These are phyloP conservation scores for Epizoanthus rinbou DNA, from an alignment of 92 coral and sea anemone species.

Conservation along the genomic window DNA sequence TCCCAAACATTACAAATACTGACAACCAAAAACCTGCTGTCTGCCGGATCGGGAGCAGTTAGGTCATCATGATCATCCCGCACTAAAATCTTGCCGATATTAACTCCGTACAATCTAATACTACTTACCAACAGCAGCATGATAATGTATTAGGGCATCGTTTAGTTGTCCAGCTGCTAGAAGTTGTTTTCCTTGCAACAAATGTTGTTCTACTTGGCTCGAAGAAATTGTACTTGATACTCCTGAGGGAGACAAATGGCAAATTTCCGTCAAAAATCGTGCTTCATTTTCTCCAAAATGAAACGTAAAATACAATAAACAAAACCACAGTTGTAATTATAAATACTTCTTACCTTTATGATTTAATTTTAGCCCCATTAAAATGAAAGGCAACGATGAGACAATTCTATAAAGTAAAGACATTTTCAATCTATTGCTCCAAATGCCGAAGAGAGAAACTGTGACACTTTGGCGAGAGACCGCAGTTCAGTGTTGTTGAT, in stretches of 20 bases:
- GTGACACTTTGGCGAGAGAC: conserved; percentile 41
- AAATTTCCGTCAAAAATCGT: not conserved
- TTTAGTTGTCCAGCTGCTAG: conserved; percentile 90
- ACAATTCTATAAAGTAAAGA: conserved; percentile 72
- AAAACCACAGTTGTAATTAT: not conserved
- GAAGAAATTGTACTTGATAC: conserved; percentile 76
- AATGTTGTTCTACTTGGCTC: conserved; percentile 82
- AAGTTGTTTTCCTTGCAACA: conserved; percentile 85
- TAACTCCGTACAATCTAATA: not conserved
- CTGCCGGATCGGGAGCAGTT: not conserved
- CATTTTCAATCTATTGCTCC: conserved; percentile 52
- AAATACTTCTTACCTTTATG: conserved; percentile 61
- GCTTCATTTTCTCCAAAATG: not conserved
- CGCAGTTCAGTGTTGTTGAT: conserved; percentile 72
- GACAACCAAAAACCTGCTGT: conserved; percentile 20
- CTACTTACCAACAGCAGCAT: conserved; percentile 96
- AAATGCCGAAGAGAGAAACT: conserved; percentile 16
- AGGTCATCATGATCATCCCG: not conserved
- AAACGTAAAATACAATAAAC: not conserved
- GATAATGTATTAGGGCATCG: conserved; percentile 93
- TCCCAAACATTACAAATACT: not conserved
- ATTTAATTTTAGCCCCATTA: conserved; percentile 50
- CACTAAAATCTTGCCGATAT: too few relatives aligned
- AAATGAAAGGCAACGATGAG: conserved; percentile 61
- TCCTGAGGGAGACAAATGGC: conserved; percentile 40